These are phyloP conservation scores for Bungarus multicinctus DNA, from an alignment of 2,113 vertebrate species.

Conservation along the genomic window DNA sequence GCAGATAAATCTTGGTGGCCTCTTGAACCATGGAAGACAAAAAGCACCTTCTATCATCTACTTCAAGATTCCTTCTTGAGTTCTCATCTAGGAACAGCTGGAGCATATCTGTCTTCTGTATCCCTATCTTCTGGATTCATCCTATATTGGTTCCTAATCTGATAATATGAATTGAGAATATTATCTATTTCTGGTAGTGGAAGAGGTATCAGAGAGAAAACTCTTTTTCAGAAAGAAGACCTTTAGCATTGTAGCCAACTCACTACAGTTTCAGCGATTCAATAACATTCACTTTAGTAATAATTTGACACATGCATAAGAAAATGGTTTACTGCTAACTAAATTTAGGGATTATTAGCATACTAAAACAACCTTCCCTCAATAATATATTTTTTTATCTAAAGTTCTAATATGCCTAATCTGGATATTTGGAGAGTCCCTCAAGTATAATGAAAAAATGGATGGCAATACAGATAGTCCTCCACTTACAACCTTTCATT, in stretches of 20 bases:
- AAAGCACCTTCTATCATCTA: not conserved
- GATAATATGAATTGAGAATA: not conserved
- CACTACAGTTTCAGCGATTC: not conserved
- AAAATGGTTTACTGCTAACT: not conserved
- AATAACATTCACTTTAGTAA: not conserved
- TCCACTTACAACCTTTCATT: no score
- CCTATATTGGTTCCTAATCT: not conserved
- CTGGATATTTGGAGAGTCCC: not conserved
- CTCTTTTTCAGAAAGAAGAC: not conserved
- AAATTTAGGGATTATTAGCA: not conserved
- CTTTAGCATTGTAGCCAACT: not conserved
- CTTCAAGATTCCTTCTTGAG: not conserved
- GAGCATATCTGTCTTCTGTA: not conserved
- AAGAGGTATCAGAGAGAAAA: not conserved
- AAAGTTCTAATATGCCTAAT: not conserved
- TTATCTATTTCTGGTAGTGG: not conserved
- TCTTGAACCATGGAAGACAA: not conserved
- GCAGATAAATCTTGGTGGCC: not conserved
- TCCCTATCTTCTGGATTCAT: not conserved
- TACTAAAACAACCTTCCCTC: not conserved
- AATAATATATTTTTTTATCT: not conserved
- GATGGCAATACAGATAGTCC: not conserved
- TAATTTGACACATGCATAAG: not conserved
- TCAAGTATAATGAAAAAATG: not conserved
- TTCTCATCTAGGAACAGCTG: not conserved